Evolutionary conservation across 2,113 vertebrate species (phyloP).

Genomic region (Calypte anna): DNA sequence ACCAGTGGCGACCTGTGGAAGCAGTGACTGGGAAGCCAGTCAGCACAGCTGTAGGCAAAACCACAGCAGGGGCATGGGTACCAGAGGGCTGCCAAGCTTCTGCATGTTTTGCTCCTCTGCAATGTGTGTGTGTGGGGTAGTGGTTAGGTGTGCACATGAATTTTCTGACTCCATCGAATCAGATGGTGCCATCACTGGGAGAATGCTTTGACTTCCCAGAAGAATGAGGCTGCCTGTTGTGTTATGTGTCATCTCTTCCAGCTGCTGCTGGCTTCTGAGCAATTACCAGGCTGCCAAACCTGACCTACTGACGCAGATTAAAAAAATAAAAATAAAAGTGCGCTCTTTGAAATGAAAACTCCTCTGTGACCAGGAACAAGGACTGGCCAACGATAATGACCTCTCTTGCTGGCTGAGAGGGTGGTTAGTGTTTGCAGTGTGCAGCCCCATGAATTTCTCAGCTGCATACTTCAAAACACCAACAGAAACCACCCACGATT

Average conservation of each 20-base stretch:
- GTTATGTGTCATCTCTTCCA: not conserved
- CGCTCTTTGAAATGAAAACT: conserved; percentile 11
- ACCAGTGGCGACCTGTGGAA: not conserved
- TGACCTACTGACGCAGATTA: not conserved
- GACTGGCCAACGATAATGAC: not conserved
- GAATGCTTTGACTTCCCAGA: conserved; percentile 34
- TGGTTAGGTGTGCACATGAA: not conserved
- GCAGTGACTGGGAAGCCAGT: not conserved
- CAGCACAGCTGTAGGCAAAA: not conserved
- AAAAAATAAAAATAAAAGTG: not conserved
- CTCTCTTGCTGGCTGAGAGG: not conserved
- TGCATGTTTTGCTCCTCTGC: fast-evolving
- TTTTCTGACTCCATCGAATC: not conserved
- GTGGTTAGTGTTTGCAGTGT: not conserved
- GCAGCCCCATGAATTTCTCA: not conserved
- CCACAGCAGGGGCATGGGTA: fast-evolving
- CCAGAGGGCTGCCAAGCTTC: fast-evolving
- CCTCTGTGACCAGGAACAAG: not conserved
- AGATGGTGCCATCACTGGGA: not conserved
- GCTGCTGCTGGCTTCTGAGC: not conserved
- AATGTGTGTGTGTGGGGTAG: fast-evolving
- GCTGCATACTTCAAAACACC: not conserved
- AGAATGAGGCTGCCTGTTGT: not conserved
- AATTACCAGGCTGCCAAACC: not conserved
- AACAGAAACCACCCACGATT: not conserved